Percentiles rank a stretch among this genome's conserved stretches.
These are phyloP conservation scores for Sarcophilus harrisii DNA, from an alignment of 2,797 vertebrate species.

Conservation along the genomic window DNA sequence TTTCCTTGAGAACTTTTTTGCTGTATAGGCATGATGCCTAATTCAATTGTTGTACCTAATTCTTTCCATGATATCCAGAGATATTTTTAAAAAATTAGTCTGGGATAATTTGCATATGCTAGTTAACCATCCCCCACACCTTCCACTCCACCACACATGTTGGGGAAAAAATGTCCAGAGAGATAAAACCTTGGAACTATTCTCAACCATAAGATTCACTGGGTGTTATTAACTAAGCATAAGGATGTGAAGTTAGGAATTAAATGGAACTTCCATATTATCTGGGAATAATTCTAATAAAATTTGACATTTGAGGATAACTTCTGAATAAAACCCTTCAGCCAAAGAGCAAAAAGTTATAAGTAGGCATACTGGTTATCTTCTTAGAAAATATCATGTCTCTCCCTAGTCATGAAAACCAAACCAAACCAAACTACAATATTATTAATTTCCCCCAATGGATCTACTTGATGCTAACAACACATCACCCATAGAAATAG, in stretches of 20 bases:
- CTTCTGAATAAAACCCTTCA: background rate
- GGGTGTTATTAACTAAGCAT: background rate
- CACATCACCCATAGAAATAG: background rate
- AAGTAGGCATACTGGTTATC: background rate
- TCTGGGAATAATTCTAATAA: background rate
- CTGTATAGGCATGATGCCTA: background rate
- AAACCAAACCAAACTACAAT: background rate
- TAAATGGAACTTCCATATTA: background rate
- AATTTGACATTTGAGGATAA: background rate
- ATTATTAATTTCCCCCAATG: background rate
- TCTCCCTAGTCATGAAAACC: background rate
- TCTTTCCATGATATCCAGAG: background rate
- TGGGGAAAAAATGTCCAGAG: background rate
- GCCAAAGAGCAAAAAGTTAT: background rate
- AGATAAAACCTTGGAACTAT: background rate
- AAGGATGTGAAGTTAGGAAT: background rate
- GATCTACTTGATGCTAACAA: background rate
- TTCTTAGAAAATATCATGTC: background rate
- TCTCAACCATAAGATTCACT: background rate
- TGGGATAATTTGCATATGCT: background rate
- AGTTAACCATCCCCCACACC: too few relatives aligned
- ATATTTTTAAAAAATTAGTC: background rate
- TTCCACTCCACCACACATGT: background rate
- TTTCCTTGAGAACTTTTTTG: background rate
- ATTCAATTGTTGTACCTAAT: background rate